Base-by-base conservation (phyloP, 2,797 vertebrate genomes). In the Poecilia picta region DNA sequence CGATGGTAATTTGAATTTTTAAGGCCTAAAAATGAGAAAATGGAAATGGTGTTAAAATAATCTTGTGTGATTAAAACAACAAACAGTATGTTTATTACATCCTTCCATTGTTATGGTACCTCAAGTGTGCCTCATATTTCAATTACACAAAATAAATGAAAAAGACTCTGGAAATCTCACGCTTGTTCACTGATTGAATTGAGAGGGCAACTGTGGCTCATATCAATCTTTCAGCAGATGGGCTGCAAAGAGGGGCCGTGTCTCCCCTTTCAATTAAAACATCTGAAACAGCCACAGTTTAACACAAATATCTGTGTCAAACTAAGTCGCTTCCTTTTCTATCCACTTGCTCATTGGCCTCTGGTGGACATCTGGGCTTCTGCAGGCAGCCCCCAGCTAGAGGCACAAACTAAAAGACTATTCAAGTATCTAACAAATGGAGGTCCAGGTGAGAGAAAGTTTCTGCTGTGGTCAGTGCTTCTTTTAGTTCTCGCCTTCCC, bases 201-300 rank as follows among this genome's bases (percentile, higher is more conserved):
- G 88, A 91, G 91, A 94, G 92, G 90, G 88, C 91, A 91, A 90
- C 90, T 87, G 88, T 89, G 89, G 85, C 89, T 92, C 85, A 94
- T 89, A 93, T 92, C 89, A 91, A 86, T 91, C 92, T 93, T 89
- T 89, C 89, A 93, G 91, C 92, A 94, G 93, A 94, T 94, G 93
- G 91, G 91, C 86, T 89, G 87, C 91, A 90, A 92, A 87, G 88
- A 91, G 89, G 90, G 90, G 91, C 91, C 89, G 76, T 86, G 89
- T 91, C 91, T 92, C 80, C 88, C 41, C 92, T 93, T 92, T 93
- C 91, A 94, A 94, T 92, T 93, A 93, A 92, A 93, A 91, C 92
- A 90, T 89, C 83, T 77, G 72, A 92, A 91, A 87, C 90, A 91
- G 87, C 88, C 86, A 90, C 92, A 89, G 90, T 93, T 89, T 90